These are phyloP conservation scores for Chaetoderma sp. DNA, from an alignment of 2,888 invertebrate species.

Conservation along the genomic window DNA sequence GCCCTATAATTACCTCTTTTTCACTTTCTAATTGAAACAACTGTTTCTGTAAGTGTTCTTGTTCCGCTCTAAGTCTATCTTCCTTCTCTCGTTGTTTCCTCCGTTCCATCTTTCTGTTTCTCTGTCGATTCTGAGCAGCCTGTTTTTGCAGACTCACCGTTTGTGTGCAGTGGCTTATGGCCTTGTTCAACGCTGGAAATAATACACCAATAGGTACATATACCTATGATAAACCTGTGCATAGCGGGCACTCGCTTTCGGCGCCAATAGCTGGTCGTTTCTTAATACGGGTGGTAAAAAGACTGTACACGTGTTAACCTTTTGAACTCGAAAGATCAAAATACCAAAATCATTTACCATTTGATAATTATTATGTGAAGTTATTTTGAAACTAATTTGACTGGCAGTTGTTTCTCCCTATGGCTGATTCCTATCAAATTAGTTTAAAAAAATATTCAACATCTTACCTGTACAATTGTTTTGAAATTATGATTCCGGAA, in stretches of 20 bases:
- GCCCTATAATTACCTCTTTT: constrained; percentile 71
- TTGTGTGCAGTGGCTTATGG: constrained; percentile 65
- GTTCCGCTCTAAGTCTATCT: constrained; percentile 72
- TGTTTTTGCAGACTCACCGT: constrained; percentile 62
- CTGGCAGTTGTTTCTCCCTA: too few species aligned
- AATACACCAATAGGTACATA: neutral
- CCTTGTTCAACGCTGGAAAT: constrained; percentile 41
- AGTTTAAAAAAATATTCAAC: too few species aligned
- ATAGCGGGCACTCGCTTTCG: neutral
- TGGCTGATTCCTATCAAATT: too few species aligned
- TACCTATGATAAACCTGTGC: too few species aligned
- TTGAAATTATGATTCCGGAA: too few species aligned
- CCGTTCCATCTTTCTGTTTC: constrained; percentile 64
- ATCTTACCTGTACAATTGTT: too few species aligned
- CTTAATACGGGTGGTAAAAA: too few species aligned
- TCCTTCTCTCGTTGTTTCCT: constrained; percentile 46
- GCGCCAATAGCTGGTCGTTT: neutral
- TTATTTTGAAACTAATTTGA: too few species aligned
- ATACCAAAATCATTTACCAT: too few species aligned
- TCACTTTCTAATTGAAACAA: constrained; percentile 77
- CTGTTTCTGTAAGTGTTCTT: constrained; percentile 72
- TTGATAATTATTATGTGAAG: too few species aligned
- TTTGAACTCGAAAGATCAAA: too few species aligned
- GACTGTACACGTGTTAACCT: too few species aligned
- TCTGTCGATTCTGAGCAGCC: constrained; percentile 66